Evolutionary conservation across 2,113 vertebrate genomes (phyloP).

Genomic region (Dendropsophus ebraccatus): DNA sequence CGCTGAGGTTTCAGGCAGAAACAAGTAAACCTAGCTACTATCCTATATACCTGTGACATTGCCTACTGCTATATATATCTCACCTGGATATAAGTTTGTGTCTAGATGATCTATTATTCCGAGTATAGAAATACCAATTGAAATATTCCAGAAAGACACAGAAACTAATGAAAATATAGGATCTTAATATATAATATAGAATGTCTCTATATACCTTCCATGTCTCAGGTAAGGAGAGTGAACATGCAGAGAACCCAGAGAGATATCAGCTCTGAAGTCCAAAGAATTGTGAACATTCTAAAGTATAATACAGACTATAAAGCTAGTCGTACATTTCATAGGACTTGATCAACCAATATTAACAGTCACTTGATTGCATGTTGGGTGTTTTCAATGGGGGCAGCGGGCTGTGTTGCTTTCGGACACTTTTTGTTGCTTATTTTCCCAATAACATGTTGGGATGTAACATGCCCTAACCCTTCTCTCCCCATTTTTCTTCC

Average conservation of each 20-base stretch:
- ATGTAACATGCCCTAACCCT: no score
- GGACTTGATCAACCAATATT: no score
- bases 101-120: no score
- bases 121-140: no score
- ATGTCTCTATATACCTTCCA: background rate
- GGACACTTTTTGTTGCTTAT: no score
- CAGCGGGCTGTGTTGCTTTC: no score
- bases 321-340: no score
- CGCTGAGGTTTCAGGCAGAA: background rate
- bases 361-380: no score
- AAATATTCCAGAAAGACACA: no score
- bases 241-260: background rate
- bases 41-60: background rate
- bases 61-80: background rate
- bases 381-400: no score
- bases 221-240: background rate
- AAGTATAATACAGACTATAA: background rate
- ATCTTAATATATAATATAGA: background rate
- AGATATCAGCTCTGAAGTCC: background rate
- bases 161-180: background rate
- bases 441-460: no score
- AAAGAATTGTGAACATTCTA: background rate
- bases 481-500: no score
- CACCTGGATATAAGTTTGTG: background rate
- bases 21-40: background rate